Evolutionary conservation across 64 coral and sea anemone species (phyloP), one percentile per base, ranked within the genome.

Genomic region (Platygyra sinensis): DNA sequence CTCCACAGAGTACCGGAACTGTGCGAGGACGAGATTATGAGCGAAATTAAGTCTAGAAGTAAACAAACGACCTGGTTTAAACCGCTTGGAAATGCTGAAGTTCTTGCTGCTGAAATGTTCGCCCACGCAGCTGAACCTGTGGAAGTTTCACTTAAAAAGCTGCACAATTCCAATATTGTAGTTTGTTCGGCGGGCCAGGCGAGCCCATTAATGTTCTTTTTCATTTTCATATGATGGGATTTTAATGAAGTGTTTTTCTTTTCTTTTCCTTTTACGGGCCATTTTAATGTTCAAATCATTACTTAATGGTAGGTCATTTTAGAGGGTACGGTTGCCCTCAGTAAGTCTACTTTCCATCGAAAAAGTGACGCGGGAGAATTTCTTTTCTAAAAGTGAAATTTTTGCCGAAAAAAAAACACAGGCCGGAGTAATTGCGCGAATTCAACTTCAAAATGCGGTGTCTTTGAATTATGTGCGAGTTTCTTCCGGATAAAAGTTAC

Each of bases 171-270:
- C 65, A 50, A 85, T 24, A 85, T 85, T 71, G 33, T 16, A 50
- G 63, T 51, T 85, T 42, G 5, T 85, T 69, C 61, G 63, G 63
- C 81, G 81, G 81, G 81, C 42, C 36, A 29, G 62, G 24, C 20
- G 15, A n/a, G 16, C 38, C 20, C 62, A 36, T 72, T 85, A 85
- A 85, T 67, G 24, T 57, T 17, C 36, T 65, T 15, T 15, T 72
- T 85, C 62, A 72, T 85, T 85, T 85, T 42, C 4, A 85, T 69
- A 42, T 85, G 81, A 85, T 85, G 81, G 20, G 24, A 85, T 71
- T 72, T 85, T 85, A 85, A 85, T 85, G 81, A 85, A 3, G 61
- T 85, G 62, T 52, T 69, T 76, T 85, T 85, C 81, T 85, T 85
- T 69, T 85, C 62, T 50, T 85, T 29, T 67, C 31, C 22, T 85